phyloP scores from a whole-genome alignment of 2,888 invertebrate species.

The Proisotoma minuta region DNA sequence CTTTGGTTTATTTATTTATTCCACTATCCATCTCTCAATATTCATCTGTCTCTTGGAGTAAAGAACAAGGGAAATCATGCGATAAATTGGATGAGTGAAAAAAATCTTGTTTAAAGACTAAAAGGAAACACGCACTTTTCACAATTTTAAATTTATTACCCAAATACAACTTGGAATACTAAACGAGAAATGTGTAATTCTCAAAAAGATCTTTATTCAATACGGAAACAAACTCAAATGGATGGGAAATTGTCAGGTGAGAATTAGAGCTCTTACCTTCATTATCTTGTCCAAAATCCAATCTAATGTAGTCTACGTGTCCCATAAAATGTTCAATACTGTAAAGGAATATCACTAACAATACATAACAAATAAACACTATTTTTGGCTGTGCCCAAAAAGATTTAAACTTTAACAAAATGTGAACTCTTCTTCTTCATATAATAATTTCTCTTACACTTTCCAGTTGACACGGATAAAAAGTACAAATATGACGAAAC shows the following conservation, averaged over 20 bases:
- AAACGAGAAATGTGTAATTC: not conserved
- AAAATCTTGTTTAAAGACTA: constrained; percentile 1
- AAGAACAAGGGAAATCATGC: constrained; percentile 1
- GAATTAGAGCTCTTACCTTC: constrained; percentile 22
- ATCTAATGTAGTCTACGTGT: not conserved
- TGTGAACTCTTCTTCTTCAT: too few relatives aligned
- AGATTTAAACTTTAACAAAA: too few relatives aligned
- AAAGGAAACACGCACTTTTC: constrained; percentile 6
- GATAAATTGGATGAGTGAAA: not conserved
- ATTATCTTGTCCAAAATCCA: constrained; percentile 27
- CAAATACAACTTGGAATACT: not conserved
- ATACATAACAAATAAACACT: not conserved
- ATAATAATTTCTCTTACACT: not conserved
- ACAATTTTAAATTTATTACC: constrained; percentile 1
- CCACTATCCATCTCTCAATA: not conserved
- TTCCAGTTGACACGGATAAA: too few relatives aligned
- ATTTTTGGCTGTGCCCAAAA: not conserved
- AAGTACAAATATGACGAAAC: too few relatives aligned
- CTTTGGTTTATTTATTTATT: not conserved
- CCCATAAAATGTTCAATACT: not conserved
- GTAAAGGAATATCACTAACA: not conserved
- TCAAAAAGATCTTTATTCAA: not conserved
- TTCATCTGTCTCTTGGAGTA: not conserved
- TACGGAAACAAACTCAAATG: not conserved
- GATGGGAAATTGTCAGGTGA: not conserved